These are phyloP conservation scores for Caerostris extrusa DNA, from an alignment of 1,140 invertebrate species.

Conservation along the genomic window DNA sequence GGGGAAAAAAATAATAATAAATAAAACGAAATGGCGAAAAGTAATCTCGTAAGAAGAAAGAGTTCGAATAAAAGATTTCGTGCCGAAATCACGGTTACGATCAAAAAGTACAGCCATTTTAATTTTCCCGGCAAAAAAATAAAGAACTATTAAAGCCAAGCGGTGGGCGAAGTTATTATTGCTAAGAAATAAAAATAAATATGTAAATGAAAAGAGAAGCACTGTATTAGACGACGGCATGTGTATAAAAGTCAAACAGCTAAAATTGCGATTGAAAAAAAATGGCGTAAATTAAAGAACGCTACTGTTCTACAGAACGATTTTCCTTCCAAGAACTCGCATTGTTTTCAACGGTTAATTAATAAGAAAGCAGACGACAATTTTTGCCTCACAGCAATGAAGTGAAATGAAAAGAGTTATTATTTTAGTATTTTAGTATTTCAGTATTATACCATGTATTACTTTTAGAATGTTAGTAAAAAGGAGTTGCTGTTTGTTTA, in stretches of 20 bases:
- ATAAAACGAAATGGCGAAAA: conserved; percentile 11
- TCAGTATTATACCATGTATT: too few species aligned
- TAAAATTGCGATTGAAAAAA: conserved; percentile 12
- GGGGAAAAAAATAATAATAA: background rate
- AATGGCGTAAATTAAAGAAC: conserved; percentile 14
- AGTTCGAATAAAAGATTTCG: conserved; percentile 53
- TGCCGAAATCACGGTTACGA: conserved; percentile 47
- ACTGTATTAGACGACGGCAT: conserved; percentile 53
- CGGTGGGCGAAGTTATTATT: conserved; percentile 48
- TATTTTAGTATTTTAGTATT: too few species aligned
- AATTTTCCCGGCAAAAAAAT: conserved; percentile 52
- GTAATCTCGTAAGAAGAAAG: conserved; percentile 37
- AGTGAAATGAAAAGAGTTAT: conserved; percentile 54
- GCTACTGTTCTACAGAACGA: conserved; percentile 23
- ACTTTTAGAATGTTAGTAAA: too few species aligned
- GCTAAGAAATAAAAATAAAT: conserved; percentile 54
- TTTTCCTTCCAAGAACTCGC: conserved; percentile 38
- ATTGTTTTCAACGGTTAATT: conserved; percentile 66
- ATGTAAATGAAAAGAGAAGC: conserved; percentile 40
- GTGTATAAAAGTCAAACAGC: background rate
- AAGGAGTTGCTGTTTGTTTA: background rate
- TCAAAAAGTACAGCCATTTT: conserved; percentile 54
- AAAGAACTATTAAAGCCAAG: background rate
- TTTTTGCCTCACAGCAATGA: conserved; percentile 22
- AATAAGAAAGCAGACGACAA: conserved; percentile 67